phyloP scores from a whole-genome alignment of 1,140 invertebrate species.

The Ceratosolen solmsi region DNA sequence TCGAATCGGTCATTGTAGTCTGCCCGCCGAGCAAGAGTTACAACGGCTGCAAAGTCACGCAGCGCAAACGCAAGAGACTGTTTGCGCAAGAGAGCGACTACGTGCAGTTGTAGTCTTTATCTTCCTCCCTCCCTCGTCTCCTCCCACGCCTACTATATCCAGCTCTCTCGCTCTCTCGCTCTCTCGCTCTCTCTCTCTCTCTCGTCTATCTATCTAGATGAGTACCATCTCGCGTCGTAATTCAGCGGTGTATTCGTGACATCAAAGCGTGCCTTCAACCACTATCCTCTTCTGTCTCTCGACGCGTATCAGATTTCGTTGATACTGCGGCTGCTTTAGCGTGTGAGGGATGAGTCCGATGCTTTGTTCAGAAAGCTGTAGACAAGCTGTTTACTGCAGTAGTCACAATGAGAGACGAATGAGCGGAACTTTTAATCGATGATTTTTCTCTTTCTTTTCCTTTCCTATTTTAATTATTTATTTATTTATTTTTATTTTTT shows the following conservation, averaged over 20 bases:
- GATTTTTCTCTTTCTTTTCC: no score
- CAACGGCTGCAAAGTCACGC: slow-evolving; percentile 27
- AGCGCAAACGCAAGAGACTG: slow-evolving; percentile 25
- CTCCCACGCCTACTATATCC: neutral
- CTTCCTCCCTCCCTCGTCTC: neutral
- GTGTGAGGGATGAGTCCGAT: no score
- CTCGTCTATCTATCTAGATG: neutral
- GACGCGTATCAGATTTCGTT: neutral
- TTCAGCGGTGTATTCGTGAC: slow-evolving; percentile 38
- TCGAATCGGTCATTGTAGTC: slow-evolving; percentile 41
- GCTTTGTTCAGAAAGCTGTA: neutral
- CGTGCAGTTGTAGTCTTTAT: neutral
- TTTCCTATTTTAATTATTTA: no score
- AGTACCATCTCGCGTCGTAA: slow-evolving; percentile 2
- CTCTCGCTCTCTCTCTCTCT: neutral
- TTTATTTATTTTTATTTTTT: no score
- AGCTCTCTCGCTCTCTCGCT: neutral
- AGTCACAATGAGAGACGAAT: no score
- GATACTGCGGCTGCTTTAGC: slow-evolving; percentile 2
- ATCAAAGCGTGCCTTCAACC: slow-evolving; percentile 32
- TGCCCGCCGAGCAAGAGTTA: slow-evolving; percentile 23
- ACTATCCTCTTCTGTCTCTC: neutral
- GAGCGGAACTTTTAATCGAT: no score
- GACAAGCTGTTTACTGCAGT: neutral
- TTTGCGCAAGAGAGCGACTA: slow-evolving; percentile 21